Base-by-base conservation (phyloP, 2,113 vertebrate species). In the Ploceus nigricollis region DNA sequence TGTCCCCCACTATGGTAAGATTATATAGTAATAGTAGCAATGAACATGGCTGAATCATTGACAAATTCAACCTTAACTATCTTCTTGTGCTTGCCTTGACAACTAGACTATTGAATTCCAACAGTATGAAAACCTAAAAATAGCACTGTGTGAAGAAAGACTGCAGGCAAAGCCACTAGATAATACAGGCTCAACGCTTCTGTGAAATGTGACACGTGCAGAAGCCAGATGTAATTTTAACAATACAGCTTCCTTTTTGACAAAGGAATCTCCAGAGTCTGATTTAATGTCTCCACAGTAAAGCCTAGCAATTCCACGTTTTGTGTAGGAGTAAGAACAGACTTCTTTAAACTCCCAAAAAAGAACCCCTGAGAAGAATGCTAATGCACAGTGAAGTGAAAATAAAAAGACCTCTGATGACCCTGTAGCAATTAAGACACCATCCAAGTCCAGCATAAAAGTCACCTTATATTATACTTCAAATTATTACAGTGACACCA, bases 101-200 rank as follows among this genome's bases (percentile, higher is more conserved):
- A 97, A 93, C 95, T 95, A 90, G 75, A 86, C 93, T 96, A 91
- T 89, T 95, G 95, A 97, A 96, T 93, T 81, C 88, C 88, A 96
- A 84, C 89, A 95, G 94, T 88, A 95, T 73, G 90, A 95, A 95
- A 96, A 90, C 84, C 95, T 97, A 97, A 97, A 97, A 97, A 97
- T 97, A 97, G 91, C 91, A 79, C 89, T 25, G 47, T 7, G 10
- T 82, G 85, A 95, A 96, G 73, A 94, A 93, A 96, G 89, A 73
- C 94, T 91, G 93, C 81, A 86, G 96, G 95, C 79, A 92, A 91
- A 96, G 90, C 92, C 94, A 72, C 90, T 45, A 90, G 92, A 92
- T 96, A 89, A 95, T 92, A 93, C 31, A 7, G 91, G 87, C 90
- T 95, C 95, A 93, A 60, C 77, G 91, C 89, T 95, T 73, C 89